Evolutionary conservation across 2,888 invertebrate genomes (phyloP), one percentile per base, ranked within the genome.

Genomic region (Adineta ricciae): DNA sequence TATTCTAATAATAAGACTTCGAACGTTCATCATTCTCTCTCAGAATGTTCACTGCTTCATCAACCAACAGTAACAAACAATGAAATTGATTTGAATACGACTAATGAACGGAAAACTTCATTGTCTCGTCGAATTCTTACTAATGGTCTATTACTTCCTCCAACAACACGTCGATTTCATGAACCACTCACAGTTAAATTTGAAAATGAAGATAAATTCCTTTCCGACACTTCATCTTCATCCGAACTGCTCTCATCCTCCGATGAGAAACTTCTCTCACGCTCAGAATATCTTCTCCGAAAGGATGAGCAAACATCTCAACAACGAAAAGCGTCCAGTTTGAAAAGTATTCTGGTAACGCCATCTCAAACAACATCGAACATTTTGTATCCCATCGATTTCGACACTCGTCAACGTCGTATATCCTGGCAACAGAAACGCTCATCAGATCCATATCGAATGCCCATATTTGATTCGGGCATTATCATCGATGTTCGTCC

Each of bases 361-460:
- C 24, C 41, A 78, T 11, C 8, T 24, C 41, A 78, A 41, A 1
- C 1, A 41, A 2, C 41, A 41, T 24, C 78, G n/a, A 78, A 78
- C 24, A 78, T 78, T 78, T 41, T 78, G 2, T 78, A 78, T 41
- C 78, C 78, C 1, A 78, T 78, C 41, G 78, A 78, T 78, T 78
- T 41, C 5, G 41, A 78, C 9, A n/a, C 5, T 24, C 38, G 24
- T 41, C 11, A 78, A 24, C 24, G 16, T 2, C 14, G 41, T 78
- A 0, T 32, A 27, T 27, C 64, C 19, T 64, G 64, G 32, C 19
- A 64, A 16, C 16, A 36, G 19, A 64, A 64, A 32, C 64, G 19
- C 16, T 32, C 32, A 64, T 32, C 27, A 27, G 16, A 32, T 19
- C 16, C 8, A 41, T 24, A 78, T 9, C 36, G 41, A 78, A 36